phyloP scores from a whole-genome alignment of 2,113 vertebrate species.

The Apus apus region DNA sequence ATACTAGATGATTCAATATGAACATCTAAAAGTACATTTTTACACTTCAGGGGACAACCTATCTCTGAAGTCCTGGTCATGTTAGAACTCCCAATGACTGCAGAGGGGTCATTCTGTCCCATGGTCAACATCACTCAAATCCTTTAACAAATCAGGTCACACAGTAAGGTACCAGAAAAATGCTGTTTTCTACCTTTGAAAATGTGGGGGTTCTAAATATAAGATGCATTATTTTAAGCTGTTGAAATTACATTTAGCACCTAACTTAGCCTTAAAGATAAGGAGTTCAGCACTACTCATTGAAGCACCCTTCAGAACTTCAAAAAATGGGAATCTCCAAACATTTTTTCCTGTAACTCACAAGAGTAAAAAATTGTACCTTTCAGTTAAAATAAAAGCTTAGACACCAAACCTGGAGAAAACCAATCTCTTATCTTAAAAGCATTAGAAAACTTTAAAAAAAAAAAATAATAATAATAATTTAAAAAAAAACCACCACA shows the following conservation, averaged over 20 bases:
- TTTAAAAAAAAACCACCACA: not conserved
- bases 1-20: not conserved
- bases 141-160: not conserved
- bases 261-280: not conserved
- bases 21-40: not conserved
- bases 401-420: not conserved
- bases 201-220: not conserved
- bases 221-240: not conserved
- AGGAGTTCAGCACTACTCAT: not conserved
- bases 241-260: not conserved
- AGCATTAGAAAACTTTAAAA: not conserved
- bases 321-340: not conserved
- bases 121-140: not conserved
- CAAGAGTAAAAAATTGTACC: not conserved
- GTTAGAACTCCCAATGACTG: not conserved
- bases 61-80: not conserved
- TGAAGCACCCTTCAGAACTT: not conserved
- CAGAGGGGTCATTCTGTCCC: not conserved
- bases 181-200: not conserved
- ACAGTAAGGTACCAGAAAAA: not conserved
- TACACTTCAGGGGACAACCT: not conserved
- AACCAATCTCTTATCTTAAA: not conserved
- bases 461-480: too few species aligned
- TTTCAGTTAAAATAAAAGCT: not conserved
- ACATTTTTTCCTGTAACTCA: not conserved